phyloP scores from a whole-genome alignment of 2,113 vertebrate genomes.

The Acinonyx jubatus region DNA sequence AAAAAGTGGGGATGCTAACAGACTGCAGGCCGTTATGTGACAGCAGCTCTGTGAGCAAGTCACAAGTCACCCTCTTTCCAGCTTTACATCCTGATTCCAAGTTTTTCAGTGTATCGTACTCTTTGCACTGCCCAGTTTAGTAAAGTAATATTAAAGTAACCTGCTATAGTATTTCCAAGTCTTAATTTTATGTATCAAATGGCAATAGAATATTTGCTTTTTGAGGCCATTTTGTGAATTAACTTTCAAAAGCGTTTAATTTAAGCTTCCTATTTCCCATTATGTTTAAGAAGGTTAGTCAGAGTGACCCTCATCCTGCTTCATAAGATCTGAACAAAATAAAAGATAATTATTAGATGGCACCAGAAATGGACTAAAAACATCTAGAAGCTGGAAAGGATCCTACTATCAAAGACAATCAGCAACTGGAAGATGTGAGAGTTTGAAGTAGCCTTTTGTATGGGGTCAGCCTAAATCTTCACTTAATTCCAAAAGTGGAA shows the following conservation, averaged over 20 bases:
- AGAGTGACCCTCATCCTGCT: not conserved
- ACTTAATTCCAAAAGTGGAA: not conserved
- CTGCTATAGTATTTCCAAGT: not conserved
- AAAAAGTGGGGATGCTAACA: not conserved
- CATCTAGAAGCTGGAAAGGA: not conserved
- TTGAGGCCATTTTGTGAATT: not conserved
- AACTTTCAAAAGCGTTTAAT: not conserved
- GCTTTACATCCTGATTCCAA: not conserved
- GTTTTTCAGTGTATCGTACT: not conserved
- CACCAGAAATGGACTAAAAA: not conserved
- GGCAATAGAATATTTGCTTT: conserved; percentile 6
- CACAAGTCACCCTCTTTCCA: not conserved
- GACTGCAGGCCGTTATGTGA: fast-evolving
- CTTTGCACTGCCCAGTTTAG: not conserved
- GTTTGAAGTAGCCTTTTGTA: not conserved
- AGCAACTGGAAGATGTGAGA: not conserved
- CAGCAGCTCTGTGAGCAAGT: not conserved
- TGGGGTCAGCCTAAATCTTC: not conserved
- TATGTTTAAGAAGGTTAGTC: not conserved
- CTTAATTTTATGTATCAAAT: not conserved
- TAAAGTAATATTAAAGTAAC: not conserved
- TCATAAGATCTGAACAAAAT: not conserved
- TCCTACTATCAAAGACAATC: not conserved
- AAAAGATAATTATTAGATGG: not conserved
- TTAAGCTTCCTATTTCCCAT: not conserved